Evolutionary conservation across 2,797 vertebrate species (phyloP).

Genomic region (Coregonus sp.): DNA sequence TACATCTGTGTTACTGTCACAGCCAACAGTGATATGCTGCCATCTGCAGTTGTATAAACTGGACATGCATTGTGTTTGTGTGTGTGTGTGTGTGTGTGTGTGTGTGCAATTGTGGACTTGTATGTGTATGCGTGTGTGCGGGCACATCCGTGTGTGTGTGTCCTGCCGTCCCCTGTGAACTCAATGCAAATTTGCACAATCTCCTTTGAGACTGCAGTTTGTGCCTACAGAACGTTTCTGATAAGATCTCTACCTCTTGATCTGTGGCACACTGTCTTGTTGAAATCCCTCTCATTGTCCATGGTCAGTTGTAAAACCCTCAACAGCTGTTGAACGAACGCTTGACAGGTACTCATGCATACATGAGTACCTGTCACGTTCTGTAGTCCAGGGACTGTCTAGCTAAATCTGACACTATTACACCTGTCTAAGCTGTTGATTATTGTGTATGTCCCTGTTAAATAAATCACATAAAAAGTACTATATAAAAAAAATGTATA

Average conservation of each 20-base stretch:
- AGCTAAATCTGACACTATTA: too few species aligned
- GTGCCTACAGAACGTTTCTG: not conserved
- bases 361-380: not conserved
- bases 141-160: not conserved
- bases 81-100: not conserved
- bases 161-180: not conserved
- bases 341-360: conserved; percentile 1
- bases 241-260: conserved; percentile 4
- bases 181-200: not conserved
- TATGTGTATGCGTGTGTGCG: not conserved
- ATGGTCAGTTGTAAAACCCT: conserved; percentile 21
- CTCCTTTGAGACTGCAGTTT: not conserved
- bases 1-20: conserved; percentile 27
- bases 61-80: conserved; percentile 22
- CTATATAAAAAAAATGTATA: too few species aligned
- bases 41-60: conserved; percentile 67
- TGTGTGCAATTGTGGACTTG: not conserved
- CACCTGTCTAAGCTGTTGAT: not conserved
- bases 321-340: conserved; percentile 12
- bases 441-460: too few species aligned
- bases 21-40: conserved; percentile 68
- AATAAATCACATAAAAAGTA: too few species aligned
- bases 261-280: not conserved
- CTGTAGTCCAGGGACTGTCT: too few species aligned
- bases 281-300: conserved; percentile 4